phyloP scores from a whole-genome alignment of 1,140 invertebrate genomes.

The Globodera ellingtonae region DNA sequence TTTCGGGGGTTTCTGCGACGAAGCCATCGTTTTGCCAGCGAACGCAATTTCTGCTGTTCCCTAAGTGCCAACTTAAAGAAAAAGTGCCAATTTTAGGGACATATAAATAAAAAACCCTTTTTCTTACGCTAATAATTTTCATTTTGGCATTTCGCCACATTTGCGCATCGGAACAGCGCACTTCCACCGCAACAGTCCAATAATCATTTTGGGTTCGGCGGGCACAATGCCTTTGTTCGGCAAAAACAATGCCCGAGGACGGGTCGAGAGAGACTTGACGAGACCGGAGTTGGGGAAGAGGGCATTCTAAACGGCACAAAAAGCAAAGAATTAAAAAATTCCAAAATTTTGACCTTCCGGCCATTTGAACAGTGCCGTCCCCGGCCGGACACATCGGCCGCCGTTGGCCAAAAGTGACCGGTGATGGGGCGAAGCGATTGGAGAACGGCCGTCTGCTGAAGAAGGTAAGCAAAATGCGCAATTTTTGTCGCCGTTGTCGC shows the following conservation, averaged over 20 bases:
- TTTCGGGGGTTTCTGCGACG: constrained; percentile 56
- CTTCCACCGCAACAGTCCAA: not conserved
- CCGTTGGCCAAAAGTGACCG: not conserved
- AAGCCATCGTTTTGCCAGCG: constrained; percentile 49
- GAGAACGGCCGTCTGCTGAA: too few relatives aligned
- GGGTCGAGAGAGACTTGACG: not conserved
- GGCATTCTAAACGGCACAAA: not conserved
- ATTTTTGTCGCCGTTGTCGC: not conserved
- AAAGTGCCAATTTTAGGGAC: not conserved
- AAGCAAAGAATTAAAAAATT: not conserved
- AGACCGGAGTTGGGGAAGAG: not conserved
- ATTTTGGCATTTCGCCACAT: not conserved
- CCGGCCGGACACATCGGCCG: not conserved
- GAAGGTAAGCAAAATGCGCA: not conserved
- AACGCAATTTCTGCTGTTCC: not conserved
- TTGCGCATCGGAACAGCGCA: not conserved
- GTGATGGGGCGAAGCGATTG: not conserved
- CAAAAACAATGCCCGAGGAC: not conserved
- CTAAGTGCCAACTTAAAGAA: not conserved
- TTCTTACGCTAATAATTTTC: not conserved
- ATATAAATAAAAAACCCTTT: not conserved
- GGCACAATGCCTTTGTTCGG: not conserved
- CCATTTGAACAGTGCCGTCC: not conserved
- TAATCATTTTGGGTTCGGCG: not conserved
- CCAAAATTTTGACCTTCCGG: not conserved